phyloP scores from a whole-genome alignment of 2,113 vertebrate species.

The Rana temporaria region DNA sequence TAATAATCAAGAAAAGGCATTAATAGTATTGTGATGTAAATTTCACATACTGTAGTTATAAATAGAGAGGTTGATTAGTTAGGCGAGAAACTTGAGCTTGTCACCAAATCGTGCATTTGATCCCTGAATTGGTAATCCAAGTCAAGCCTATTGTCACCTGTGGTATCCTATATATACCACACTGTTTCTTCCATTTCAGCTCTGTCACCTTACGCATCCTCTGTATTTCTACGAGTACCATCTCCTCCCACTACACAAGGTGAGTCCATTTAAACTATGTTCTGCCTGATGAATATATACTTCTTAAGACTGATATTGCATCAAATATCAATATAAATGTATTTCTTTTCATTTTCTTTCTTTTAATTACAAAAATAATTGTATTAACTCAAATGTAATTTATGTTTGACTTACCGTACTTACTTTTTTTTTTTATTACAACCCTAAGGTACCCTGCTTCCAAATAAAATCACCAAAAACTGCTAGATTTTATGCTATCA shows the following conservation, averaged over 20 bases:
- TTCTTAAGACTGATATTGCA: neutral
- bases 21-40: slow-evolving; percentile 42
- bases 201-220: slow-evolving; percentile 62
- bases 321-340: neutral
- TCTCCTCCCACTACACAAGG: slow-evolving; percentile 11
- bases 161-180: slow-evolving; percentile 85
- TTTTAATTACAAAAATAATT: neutral
- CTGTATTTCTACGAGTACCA: slow-evolving; percentile 42
- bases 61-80: slow-evolving; percentile 86
- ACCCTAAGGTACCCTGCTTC: too few species aligned
- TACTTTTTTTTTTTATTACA: too few species aligned
- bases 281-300: neutral
- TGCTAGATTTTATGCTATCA: too few species aligned
- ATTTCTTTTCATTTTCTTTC: neutral
- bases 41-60: slow-evolving; percentile 74
- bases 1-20: too few species aligned
- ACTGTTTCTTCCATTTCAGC: slow-evolving; percentile 52
- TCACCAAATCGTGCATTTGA: slow-evolving; percentile 80
- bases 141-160: slow-evolving; percentile 83
- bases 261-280: slow-evolving; percentile 10
- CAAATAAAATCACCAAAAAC: too few species aligned
- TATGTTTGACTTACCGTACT: too few species aligned
- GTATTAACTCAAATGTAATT: neutral
- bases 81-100: slow-evolving; percentile 84
- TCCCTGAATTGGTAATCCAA: slow-evolving; percentile 87